Evolutionary conservation across 2,797 vertebrate genomes (phyloP), one percentile per base, ranked within the genome.

Genomic region (Gastrophryne carolinensis): DNA sequence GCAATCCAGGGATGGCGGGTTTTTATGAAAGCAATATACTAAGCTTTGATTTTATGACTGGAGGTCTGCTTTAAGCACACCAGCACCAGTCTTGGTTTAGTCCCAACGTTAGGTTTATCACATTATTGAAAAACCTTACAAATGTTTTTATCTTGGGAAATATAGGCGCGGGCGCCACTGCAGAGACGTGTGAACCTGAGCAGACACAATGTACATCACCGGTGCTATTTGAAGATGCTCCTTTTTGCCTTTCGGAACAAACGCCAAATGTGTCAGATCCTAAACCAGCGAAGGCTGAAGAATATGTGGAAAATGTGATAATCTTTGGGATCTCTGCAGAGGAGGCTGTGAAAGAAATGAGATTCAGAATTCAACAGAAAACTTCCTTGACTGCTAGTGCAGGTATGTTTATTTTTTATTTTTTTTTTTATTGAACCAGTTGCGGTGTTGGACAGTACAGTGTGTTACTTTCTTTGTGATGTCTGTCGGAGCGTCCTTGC

Each of bases 261-360:
- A 19, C 73, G 63, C 72, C 53, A 77, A 15, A 41, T 8, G 26
- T 63, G 35, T 47, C 70, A 77, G 68, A 23, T 15, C 80, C 61
- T 60, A 11, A 53, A 26, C 19, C 19, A 24, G 26, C 11, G 3
- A 37, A n/a, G 19, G 17, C 21, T 29, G 54, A 50, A 15, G 32
- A 4, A 13, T 21, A 60, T 49, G 60, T 70, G 52, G 34, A 65
- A 23, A 87, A 87, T 32, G 79, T 73, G 0, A 54, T 93, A 82
- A 87, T 95, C 71, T 99, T 98, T 89, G 97, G 95, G 79, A 93
- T 82, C 4, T 93, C 91, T 80, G 88, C 91, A 0, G 96, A 99
- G 77, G 96, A 99, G 83, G 94, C 89, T 66, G 96, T 99, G 78
- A 93, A 92, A 82, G 98, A 99, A 90, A 98, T 99, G 91, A 95